Conservation (phyloP, 2,888 invertebrate genomes). For the Eupithecia vulgata region DNA sequence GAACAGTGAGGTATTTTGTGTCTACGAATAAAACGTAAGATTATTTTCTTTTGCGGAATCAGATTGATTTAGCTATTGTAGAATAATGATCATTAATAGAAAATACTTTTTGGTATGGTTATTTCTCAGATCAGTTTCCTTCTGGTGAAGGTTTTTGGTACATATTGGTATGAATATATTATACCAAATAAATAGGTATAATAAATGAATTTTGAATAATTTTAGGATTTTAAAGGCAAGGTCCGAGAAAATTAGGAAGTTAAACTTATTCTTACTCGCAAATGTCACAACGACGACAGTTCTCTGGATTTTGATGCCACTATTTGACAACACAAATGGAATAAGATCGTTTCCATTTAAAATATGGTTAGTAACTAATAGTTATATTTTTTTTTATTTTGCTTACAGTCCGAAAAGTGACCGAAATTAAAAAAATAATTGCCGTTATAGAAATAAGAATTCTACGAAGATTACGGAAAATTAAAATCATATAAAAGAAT, state of each 20-base stretch:
- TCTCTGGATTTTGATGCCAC: conserved; percentile 1
- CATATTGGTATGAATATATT: too few relatives aligned
- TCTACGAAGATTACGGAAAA: too few relatives aligned
- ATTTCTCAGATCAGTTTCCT: too few relatives aligned
- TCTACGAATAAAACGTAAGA: neutral
- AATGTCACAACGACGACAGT: neutral
- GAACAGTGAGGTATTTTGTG: neutral
- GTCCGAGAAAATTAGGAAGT: neutral
- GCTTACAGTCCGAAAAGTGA: too few relatives aligned
- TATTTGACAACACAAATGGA: neutral
- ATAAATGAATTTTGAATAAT: neutral
- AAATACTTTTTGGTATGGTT: too few relatives aligned
- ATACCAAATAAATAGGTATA: neutral
- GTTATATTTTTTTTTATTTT: too few relatives aligned
- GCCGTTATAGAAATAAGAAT: too few relatives aligned
- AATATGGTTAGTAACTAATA: neutral
- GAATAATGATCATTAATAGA: neutral
- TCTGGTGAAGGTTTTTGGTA: too few relatives aligned
- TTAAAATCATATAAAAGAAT: too few relatives aligned
- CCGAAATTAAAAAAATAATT: too few relatives aligned
- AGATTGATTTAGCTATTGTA: neutral
- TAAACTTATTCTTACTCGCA: neutral
- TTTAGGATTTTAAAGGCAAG: neutral
- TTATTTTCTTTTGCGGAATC: neutral
- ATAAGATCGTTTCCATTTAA: conserved; percentile 4